Conservation (phyloP, 1,140 invertebrate species). For the Achroia grisella region DNA sequence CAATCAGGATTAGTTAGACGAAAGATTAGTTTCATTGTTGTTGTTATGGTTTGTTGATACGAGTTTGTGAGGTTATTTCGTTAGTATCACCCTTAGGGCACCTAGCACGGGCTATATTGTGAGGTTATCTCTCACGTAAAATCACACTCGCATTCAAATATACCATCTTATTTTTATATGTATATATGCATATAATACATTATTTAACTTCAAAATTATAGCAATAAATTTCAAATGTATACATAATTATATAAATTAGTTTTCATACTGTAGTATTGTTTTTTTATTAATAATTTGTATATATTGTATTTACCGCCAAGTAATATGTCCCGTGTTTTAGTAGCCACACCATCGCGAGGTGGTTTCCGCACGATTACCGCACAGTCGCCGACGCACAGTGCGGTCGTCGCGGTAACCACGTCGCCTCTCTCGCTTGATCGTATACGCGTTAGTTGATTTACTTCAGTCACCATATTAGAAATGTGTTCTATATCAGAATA, state of each 20-base stretch:
- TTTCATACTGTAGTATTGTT: too few species aligned
- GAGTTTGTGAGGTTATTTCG: constrained; percentile 48
- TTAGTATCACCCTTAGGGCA: constrained; percentile 49
- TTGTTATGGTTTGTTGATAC: constrained; percentile 58
- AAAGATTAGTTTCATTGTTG: constrained; percentile 62
- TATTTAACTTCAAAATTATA: too few species aligned
- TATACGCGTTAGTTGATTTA: constrained; percentile 56
- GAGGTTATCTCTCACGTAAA: constrained; percentile 2
- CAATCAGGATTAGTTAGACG: constrained; percentile 65
- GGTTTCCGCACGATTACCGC: background rate
- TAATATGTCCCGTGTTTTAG: constrained; percentile 8
- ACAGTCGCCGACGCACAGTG: background rate
- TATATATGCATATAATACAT: too few species aligned
- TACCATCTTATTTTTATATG: too few species aligned
- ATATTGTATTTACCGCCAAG: background rate
- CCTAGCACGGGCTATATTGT: constrained; percentile 37
- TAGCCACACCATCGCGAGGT: constrained; percentile 3
- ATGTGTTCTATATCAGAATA: constrained; percentile 69
- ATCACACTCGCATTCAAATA: too few species aligned
- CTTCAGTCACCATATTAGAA: constrained; percentile 62
- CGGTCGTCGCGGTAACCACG: background rate
- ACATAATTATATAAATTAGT: too few species aligned
- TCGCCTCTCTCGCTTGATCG: constrained; percentile 50
- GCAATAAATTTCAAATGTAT: too few species aligned
- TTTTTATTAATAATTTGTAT: too few species aligned